Evolutionary conservation across 2,113 vertebrate species (phyloP), one percentile per base, ranked within the genome.

Genomic region (Aythya baeri): DNA sequence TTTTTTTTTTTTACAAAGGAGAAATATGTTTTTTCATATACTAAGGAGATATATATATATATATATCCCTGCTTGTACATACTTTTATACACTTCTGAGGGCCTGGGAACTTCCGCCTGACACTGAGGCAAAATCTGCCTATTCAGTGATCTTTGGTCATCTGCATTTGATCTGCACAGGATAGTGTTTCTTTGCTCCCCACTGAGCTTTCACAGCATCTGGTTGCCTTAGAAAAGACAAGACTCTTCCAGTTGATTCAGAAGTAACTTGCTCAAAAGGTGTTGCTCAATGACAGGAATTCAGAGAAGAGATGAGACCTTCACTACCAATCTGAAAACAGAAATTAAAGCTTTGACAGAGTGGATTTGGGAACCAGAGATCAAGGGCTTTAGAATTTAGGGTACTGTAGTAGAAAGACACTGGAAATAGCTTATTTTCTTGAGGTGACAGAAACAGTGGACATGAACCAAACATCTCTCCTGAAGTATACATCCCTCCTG

Each of bases 91-190:
- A 17, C 44, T 25, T 2, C 34, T 38, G 9, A 79, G 6, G 5
- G 3, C 54, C 43, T 75, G 32, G 7, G 25, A 75, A 31, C 17
- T 75, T 68, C 34, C 74, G 14, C 15, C 44, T 32, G 43, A 34
- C 16, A 32, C 0, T 52, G 7, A 44, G 36, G 13, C 4, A 87
- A 62, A 23, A 0, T 0, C 10, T 58, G n/a, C 14, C 15, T 91
- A 6, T 58, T 74, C 17, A 52, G 11, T 34, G 27, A 46, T 52
- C 16, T 16, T 65, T 38, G n/a, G 7, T 59, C 14, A 59, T 52
- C 65, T 54, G 54, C 17, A 38, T 49, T 49, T 49, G 46, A 49
- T 74, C 43, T 59, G 17, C 27, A 15, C 15, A 70, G 17, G 14
- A 41, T 32, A 41, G 17, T 36, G 36, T 4, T 65, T 65, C 62